Conservation (phyloP, 2,797 vertebrate species). For the Aythya fuligula region DNA sequence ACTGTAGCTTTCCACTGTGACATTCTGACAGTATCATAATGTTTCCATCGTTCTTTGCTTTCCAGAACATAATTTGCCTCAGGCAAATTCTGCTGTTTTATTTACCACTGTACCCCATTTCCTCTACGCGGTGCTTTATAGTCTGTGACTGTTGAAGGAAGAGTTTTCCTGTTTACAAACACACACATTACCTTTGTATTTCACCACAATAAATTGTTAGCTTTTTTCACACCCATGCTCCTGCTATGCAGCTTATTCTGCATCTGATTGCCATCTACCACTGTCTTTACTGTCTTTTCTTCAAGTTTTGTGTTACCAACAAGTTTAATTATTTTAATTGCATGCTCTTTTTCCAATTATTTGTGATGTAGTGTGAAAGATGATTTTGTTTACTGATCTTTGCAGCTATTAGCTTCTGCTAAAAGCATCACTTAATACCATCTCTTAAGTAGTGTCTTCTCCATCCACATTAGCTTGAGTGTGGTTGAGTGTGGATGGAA, state of each 20-base stretch:
- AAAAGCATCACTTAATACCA: background rate
- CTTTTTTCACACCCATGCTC: conserved; percentile 1
- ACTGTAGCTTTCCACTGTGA: conserved; percentile 19
- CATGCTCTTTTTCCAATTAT: background rate
- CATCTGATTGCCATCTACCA: conserved; percentile 25
- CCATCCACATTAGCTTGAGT: background rate
- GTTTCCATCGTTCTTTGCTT: background rate
- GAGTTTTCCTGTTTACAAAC: conserved; percentile 56
- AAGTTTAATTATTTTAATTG: conserved; percentile 26
- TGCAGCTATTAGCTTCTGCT: conserved; percentile 31
- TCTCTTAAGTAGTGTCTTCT: background rate
- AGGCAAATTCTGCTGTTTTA: conserved; percentile 52
- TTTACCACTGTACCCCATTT: conserved; percentile 40
- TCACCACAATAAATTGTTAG: conserved; percentile 21
- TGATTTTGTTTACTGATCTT: conserved; percentile 39
- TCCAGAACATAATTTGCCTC: conserved; percentile 41
- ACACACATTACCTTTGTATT: conserved; percentile 27
- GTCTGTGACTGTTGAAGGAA: conserved; percentile 36
- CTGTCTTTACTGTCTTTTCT: conserved; percentile 26
- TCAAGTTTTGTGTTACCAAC: conserved; percentile 5
- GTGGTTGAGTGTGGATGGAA: background rate
- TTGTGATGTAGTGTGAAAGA: background rate
- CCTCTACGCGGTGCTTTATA: conserved; percentile 19
- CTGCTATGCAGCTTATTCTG: conserved; percentile 6
- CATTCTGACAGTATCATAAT: background rate